Percentiles rank a stretch among this genome's conserved stretches.
phyloP scores from a whole-genome alignment of 2,797 vertebrate genomes.

The Lepilemur ruficaudatus region DNA sequence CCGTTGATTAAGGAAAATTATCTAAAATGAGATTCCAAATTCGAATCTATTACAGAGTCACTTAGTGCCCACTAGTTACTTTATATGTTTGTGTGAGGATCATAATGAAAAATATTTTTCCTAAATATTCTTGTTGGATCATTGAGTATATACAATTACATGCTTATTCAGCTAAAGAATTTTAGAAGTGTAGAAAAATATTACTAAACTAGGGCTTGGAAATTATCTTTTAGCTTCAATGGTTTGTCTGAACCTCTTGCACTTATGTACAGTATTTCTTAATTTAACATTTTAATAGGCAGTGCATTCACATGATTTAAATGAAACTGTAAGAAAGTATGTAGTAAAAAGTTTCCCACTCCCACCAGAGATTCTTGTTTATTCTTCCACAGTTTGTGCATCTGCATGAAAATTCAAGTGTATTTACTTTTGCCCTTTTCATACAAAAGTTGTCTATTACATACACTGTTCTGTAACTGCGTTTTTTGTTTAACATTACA shows the following conservation, averaged over 20 bases:
- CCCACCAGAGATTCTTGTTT: neutral
- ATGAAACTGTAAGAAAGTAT: neutral
- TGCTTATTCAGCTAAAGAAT: constrained; percentile 27
- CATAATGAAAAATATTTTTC: constrained; percentile 40
- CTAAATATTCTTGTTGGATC: constrained; percentile 41
- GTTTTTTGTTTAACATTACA: neutral
- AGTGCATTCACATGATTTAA: neutral
- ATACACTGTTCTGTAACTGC: constrained; percentile 8
- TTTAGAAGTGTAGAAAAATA: constrained; percentile 32
- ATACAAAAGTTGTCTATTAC: neutral
- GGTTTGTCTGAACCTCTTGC: neutral
- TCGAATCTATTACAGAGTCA: constrained; percentile 6
- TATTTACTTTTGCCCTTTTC: constrained; percentile 5
- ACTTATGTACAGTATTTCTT: neutral
- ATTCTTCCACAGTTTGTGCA: neutral
- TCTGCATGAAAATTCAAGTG: constrained; percentile 17
- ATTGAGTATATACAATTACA: neutral
- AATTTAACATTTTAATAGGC: neutral
- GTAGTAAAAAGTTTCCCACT: neutral
- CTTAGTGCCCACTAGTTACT: neutral
- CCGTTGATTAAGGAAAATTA: constrained; percentile 31
- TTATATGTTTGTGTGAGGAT: neutral
- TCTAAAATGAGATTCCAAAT: constrained; percentile 44
- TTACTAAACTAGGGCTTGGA: neutral
- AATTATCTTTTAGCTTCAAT: constrained; percentile 11